phyloP scores from a whole-genome alignment of 2,113 vertebrate species.

The Protobothrops mucrosquamatus region DNA sequence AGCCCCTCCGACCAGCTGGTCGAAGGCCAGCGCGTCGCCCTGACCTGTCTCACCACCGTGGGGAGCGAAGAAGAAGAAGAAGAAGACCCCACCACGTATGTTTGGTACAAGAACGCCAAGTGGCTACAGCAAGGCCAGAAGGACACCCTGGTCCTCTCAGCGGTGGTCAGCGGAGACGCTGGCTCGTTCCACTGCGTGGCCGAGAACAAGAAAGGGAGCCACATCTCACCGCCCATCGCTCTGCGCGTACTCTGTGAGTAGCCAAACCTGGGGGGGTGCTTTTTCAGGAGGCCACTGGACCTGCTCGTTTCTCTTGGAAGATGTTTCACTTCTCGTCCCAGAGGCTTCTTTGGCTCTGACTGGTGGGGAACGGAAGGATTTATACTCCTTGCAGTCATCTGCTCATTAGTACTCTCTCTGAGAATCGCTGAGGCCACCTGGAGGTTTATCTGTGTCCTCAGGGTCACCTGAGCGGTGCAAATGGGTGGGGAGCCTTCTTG shows the following conservation, averaged over 20 bases:
- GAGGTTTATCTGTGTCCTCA: too few relatives aligned
- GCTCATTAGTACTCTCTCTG: too few relatives aligned
- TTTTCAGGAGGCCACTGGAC: too few relatives aligned
- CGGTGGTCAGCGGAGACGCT: slow-evolving; percentile 13
- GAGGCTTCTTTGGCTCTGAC: too few relatives aligned
- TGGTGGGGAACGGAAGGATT: too few relatives aligned
- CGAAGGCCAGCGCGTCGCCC: slow-evolving; percentile 60
- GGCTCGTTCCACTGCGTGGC: slow-evolving; percentile 65
- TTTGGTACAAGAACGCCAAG: slow-evolving; percentile 65
- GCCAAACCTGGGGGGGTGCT: too few relatives aligned
- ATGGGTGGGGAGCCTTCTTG: too few relatives aligned
- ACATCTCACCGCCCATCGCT: fast-evolving
- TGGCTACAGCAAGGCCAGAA: background rate
- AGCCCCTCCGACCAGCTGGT: slow-evolving; percentile 56
- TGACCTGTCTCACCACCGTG: slow-evolving; percentile 59
- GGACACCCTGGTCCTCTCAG: slow-evolving; percentile 29
- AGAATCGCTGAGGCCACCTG: too few relatives aligned
- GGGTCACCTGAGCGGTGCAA: too few relatives aligned
- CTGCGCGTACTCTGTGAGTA: slow-evolving; percentile 68
- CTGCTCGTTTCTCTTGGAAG: too few relatives aligned
- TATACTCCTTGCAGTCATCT: too few relatives aligned
- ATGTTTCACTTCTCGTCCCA: too few relatives aligned
- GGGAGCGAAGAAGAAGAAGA: fast-evolving
- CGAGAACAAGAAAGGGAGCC: background rate
- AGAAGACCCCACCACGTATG: slow-evolving; percentile 24